A percentile compares a stretch with the other conserved stretches of the same genome.
Conservation (phyloP, 2,797 vertebrate species). For the Coranthus polyacanthus region DNA sequence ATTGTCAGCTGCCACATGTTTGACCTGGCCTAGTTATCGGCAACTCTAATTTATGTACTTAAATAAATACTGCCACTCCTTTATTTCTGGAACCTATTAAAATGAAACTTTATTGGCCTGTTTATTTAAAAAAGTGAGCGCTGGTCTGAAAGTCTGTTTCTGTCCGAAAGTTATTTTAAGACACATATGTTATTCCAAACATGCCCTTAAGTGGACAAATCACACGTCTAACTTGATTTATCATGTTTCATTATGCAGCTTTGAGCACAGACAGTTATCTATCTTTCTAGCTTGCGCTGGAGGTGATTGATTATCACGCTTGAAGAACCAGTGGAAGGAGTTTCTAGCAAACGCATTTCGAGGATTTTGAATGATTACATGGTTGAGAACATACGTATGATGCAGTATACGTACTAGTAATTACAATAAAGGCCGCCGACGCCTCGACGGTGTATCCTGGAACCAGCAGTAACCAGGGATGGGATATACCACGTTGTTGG, state of each 20-base stretch:
- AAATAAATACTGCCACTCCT: conserved; percentile 27
- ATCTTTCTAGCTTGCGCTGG: conserved; percentile 14
- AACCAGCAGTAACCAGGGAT: background rate
- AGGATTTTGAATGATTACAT: conserved; percentile 29
- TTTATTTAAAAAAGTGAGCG: conserved; percentile 44
- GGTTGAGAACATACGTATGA: conserved; percentile 22
- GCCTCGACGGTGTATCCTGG: background rate
- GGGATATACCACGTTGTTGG: background rate
- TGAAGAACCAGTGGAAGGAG: conserved; percentile 5
- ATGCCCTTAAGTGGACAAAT: conserved; percentile 7
- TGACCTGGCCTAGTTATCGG: conserved; percentile 44
- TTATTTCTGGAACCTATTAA: conserved; percentile 45
- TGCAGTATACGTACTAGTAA: conserved; percentile 1
- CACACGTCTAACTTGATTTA: conserved; percentile 40
- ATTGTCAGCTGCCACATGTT: background rate
- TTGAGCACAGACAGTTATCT: conserved; percentile 38
- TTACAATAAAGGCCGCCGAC: conserved; percentile 1
- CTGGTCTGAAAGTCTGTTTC: background rate
- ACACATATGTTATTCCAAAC: conserved; percentile 18
- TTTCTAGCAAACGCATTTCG: conserved; percentile 19
- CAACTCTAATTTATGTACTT: conserved; percentile 32
- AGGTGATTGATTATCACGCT: conserved; percentile 36
- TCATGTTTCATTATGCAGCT: conserved; percentile 46
- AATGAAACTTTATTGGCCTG: conserved; percentile 25
- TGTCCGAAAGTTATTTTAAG: background rate